phyloP scores from a whole-genome alignment of 2,888 invertebrate species.

The Electrophaes corylata region DNA sequence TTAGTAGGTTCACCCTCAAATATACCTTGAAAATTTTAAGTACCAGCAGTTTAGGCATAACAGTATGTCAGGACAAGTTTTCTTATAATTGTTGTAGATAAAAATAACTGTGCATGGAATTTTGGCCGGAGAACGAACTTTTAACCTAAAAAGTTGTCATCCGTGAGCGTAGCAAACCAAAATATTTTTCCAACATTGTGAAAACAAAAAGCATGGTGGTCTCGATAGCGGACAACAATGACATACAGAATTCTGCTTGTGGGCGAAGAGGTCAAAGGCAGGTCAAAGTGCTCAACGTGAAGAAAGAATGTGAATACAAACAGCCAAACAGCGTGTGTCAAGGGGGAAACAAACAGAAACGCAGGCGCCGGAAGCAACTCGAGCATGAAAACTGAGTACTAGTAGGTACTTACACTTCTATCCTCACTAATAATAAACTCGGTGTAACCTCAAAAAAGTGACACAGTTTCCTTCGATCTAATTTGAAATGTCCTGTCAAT shows the following conservation, averaged over 20 bases:
- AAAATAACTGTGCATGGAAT: background rate
- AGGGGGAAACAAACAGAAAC: constrained; percentile 60
- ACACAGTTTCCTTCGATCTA: too few relatives aligned
- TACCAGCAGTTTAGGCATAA: too few relatives aligned
- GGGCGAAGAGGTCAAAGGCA: constrained; percentile 36
- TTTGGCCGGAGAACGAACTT: background rate
- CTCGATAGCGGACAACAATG: constrained; percentile 38
- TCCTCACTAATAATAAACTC: too few relatives aligned
- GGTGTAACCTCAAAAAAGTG: too few relatives aligned
- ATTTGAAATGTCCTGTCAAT: too few relatives aligned
- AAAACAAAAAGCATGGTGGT: constrained; percentile 36
- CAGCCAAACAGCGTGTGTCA: constrained; percentile 71
- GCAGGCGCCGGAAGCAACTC: constrained; percentile 40
- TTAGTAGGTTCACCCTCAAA: too few relatives aligned
- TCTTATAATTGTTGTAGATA: too few relatives aligned
- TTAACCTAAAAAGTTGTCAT: background rate
- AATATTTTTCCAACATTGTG: constrained; percentile 17
- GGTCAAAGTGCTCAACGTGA: constrained; percentile 47
- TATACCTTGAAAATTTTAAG: too few relatives aligned
- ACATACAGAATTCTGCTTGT: constrained; percentile 31
- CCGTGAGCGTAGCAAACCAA: background rate
- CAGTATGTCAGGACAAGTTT: too few relatives aligned
- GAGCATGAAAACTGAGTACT: constrained; percentile 6
- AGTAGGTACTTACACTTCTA: too few relatives aligned
- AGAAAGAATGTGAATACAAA: constrained; percentile 70